Base-by-base conservation (phyloP, 2,888 invertebrate species). In the Napeogenes inachia region DNA sequence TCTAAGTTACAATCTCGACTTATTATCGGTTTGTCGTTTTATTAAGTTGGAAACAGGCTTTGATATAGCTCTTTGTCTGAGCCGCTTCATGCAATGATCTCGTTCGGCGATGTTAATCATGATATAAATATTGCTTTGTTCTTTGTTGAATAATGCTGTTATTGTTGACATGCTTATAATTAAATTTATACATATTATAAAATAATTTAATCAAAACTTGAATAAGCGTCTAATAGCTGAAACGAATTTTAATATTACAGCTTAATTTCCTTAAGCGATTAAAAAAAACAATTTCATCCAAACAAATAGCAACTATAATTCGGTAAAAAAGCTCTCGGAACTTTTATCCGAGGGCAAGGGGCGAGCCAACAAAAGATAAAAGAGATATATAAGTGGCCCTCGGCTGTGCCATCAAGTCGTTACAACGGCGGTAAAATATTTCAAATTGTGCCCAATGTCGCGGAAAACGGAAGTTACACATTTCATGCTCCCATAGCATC, bases 361-460 rank as follows among this genome's bases (percentile, higher is more conserved):
- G 80, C 80, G 79, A 82, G 82, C 82, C 77, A 82, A 84, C 84
- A 84, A 87, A 84, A 89, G 89, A 90, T 90, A 89, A 89, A 89
- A 87, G 87, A 73, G 87, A 90, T 88, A 89, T 89, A 89, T 88
- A 89, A 90, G 89, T 89, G 85, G 89, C 88, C 88, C 88, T 87
- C 84, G 81, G 84, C 86, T 85, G 82, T 80, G 83, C 88, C 87
- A 90, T 89, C 89, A 88, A 88, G 89, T 90, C 91, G 89, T 91
- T 91, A 91, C 87, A 90, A 89, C 80, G 84, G 82, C 82, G 88
- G 83, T 91, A 87, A 89, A 88, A 91, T 91, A 90, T 91, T 90
- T 91, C 91, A 91, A 91, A 91, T 89, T 84, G 89, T 85, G 86
- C 87, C 85, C 89, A 91, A 91, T 89, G 90, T 80, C 80, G 84